Conservation (phyloP, 2,888 invertebrate genomes). For the Asteroscopus sphinx region DNA sequence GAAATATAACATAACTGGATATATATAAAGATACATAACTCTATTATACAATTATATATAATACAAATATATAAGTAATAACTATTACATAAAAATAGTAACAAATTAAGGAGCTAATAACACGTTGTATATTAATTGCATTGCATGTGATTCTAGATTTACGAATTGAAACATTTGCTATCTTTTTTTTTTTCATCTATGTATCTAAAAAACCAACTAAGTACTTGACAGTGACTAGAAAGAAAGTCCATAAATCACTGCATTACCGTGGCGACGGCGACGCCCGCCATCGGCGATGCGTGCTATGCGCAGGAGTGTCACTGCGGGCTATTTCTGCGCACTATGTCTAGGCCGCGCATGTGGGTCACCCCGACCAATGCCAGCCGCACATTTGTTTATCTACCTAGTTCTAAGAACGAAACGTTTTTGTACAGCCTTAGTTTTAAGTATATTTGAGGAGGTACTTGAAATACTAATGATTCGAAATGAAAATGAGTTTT, state of each 20-base stretch:
- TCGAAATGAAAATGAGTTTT: background rate
- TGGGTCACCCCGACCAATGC: conserved; percentile 68
- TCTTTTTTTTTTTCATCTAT: too few relatives aligned
- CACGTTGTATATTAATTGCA: too few relatives aligned
- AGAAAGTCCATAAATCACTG: conserved; percentile 58
- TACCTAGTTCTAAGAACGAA: conserved; percentile 38
- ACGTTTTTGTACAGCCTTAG: conserved; percentile 18
- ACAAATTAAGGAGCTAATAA: too few relatives aligned
- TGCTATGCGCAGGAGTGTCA: conserved; percentile 60
- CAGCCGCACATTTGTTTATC: conserved; percentile 59
- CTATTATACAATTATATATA: too few relatives aligned
- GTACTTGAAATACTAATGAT: background rate
- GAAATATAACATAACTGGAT: too few relatives aligned
- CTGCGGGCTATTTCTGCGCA: conserved; percentile 65
- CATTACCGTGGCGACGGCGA: conserved; percentile 26
- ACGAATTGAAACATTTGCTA: too few relatives aligned
- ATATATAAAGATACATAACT: too few relatives aligned
- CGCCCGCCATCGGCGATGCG: conserved; percentile 24
- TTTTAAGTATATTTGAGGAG: conserved; percentile 18
- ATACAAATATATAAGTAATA: too few relatives aligned
- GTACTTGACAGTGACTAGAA: conserved; percentile 32
- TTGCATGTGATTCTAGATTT: too few relatives aligned
- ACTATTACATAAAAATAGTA: too few relatives aligned
- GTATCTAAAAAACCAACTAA: background rate
- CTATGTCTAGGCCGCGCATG: conserved; percentile 70